Evolutionary conservation across 2,888 invertebrate genomes (phyloP).

Genomic region (Acleris holmiana): DNA sequence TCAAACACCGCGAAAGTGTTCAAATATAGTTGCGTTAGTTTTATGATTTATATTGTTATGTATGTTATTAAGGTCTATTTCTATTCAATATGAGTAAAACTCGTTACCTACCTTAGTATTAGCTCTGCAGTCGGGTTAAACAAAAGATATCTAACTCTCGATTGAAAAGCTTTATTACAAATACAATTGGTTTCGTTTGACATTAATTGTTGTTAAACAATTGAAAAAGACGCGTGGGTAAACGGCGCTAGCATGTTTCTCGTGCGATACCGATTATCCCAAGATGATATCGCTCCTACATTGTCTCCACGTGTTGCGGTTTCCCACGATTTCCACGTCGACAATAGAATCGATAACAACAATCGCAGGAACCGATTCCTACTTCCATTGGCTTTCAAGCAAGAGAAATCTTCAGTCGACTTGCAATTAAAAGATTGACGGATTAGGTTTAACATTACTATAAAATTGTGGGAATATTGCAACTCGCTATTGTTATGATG

Average conservation of each 20-base stretch:
- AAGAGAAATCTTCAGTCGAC: conserved; percentile 33
- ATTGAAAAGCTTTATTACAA: not conserved
- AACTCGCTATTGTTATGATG: conserved; percentile 32
- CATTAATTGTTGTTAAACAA: conserved; percentile 17
- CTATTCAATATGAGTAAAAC: too few relatives aligned
- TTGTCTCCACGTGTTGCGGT: conserved; percentile 52
- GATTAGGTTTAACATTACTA: conserved; percentile 40
- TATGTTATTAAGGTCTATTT: too few relatives aligned
- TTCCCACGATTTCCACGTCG: conserved; percentile 72
- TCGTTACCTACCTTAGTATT: too few relatives aligned
- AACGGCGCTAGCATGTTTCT: conserved; percentile 41
- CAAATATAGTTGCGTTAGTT: too few relatives aligned
- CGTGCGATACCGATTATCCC: conserved; percentile 44
- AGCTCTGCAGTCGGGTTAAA: too few relatives aligned
- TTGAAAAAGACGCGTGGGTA: conserved; percentile 21
- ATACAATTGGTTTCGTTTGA: not conserved
- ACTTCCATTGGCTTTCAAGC: conserved; percentile 34
- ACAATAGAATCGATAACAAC: conserved; percentile 56
- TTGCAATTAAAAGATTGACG: conserved; percentile 39
- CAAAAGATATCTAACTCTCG: too few relatives aligned
- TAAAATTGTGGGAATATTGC: conserved; percentile 53
- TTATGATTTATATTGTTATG: too few relatives aligned
- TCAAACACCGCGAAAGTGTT: too few relatives aligned
- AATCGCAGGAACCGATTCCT: conserved; percentile 42
- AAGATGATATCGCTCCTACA: conserved; percentile 43